phyloP scores from a whole-genome alignment of 2,888 invertebrate genomes.

The Sialis fuliginosa region DNA sequence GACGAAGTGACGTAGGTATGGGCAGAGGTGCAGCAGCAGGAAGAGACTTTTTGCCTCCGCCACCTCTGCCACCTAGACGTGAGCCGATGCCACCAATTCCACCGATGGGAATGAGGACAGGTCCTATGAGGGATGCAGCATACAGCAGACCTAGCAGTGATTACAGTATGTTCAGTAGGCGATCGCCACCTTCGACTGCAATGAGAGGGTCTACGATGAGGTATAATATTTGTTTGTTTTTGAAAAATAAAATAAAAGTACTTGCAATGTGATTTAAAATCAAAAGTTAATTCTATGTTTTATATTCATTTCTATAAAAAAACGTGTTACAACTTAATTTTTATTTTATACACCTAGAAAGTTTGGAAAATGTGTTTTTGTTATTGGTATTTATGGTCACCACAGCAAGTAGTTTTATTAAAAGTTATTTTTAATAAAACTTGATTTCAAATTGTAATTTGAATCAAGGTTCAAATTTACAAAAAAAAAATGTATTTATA shows the following conservation, averaged over 20 bases:
- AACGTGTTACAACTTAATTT: too few species aligned
- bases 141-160: constrained; percentile 37
- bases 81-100: constrained; percentile 65
- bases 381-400: background rate
- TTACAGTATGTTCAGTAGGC: constrained; percentile 68
- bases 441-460: background rate
- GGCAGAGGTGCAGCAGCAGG: constrained; percentile 32
- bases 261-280: background rate
- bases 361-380: too few species aligned
- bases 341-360: too few species aligned
- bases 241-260: too few species aligned
- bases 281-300: background rate
- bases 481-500: background rate
- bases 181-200: constrained; percentile 45
- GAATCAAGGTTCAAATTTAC: background rate
- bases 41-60: constrained; percentile 54
- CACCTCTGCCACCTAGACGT: constrained; percentile 49
- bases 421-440: too few species aligned
- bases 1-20: constrained; percentile 25
- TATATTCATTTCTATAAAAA: background rate
- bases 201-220: constrained; percentile 21
- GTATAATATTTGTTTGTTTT: background rate
- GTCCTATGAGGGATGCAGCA: constrained; percentile 46
- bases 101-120: constrained; percentile 39
- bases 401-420: too few species aligned